Evolutionary conservation across 2,113 vertebrate species (phyloP), one percentile per base, ranked within the genome.

Genomic region (Polypterus bichir): DNA sequence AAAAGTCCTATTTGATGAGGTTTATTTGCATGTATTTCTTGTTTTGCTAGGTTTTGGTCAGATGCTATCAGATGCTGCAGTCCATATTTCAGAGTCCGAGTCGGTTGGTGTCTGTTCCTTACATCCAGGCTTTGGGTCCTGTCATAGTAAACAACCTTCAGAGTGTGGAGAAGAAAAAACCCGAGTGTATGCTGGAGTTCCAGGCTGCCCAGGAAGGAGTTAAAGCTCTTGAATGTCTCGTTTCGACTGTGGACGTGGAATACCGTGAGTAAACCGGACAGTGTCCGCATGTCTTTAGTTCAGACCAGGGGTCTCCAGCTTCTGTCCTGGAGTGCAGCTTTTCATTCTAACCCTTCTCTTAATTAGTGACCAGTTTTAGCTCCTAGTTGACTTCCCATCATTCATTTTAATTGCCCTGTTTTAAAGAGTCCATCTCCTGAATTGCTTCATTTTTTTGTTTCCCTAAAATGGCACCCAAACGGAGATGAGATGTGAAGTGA

Each of bases 41-140:
- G 61, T 49, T 52, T 5, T 76, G 60, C 27, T 74, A 98, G 94
- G 86, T 93, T 3, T 84, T 88, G 69, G 80, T 66, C 66, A 86
- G 85, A 46, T 90, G 87, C 76, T 89, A 83, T 75, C 91, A 92
- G 80, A 77, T 97, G 67, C 73, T 98, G 4, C 78, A 83, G 44
- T 88, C 90, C 8, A 79, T 97, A 76, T 95, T 97, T 63, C 91
- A 93, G 75, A 83, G 83, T 71, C 88, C 81, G 2, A 76, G 81
- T 60, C 69, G 64, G 51, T 71, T 67, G 2, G 68, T 92, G 45
- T 83, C 91, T 1, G 81, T 86, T 49, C 86, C 90, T 1, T 95
- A 92, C 55, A 92, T 97, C 75, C 82, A 84, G 66, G 83, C 83
- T 1, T 73, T 97, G 64, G 87, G 87, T 44, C 77, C 88, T 2